Evolutionary conservation across 2,113 vertebrate species (phyloP), one percentile per base, ranked within the genome.

Genomic region (Gorsachius goisagi): DNA sequence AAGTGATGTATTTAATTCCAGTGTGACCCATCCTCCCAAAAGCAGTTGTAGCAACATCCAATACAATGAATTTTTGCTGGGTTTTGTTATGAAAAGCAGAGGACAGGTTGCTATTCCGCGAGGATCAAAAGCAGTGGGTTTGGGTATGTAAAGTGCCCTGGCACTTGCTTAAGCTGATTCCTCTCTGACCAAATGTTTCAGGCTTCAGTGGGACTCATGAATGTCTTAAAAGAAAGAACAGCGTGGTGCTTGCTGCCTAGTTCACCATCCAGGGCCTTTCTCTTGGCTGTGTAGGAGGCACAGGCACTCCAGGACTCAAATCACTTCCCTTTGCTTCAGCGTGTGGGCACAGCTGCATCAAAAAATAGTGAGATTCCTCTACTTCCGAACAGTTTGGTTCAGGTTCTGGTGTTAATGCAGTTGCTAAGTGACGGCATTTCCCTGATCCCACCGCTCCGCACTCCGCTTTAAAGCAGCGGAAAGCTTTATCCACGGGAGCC

Each of bases 381-480:
- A 26, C 56, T 81, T 67, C 30, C 9, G 14, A 45, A 20, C 39
- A 50, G 67, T 79, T 76, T 52, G 28, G 26, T 76, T 88, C 53
- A 32, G 81, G 62, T 55, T 63, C 83, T 71, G 88, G 33, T 89
- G 85, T 76, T 72, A 59, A 39, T 9, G 73, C 85, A 60, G 84
- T 88, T 89, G 59, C 53, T 75, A 64, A 68, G 35, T 93, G 89
- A 75, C 60, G 60, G 67, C 75, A 28, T 53, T 88, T 90, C 71
- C 59, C 63, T 19, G 27, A 41, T 94, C 59, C 59, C 53, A n/a
- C 21, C 0, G 0, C 53, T 60, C 60, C 0, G 0, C 27, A 9
- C 66, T 75, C 81, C 1, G 4, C 62, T 88, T 24, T 39, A 2
- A 44, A 75, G 85, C 49, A 50, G n/a, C 0, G 0, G 58, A 79